Evolutionary conservation across 2,797 vertebrate species (phyloP).

Genomic region (Gobionotothen gibberifrons): DNA sequence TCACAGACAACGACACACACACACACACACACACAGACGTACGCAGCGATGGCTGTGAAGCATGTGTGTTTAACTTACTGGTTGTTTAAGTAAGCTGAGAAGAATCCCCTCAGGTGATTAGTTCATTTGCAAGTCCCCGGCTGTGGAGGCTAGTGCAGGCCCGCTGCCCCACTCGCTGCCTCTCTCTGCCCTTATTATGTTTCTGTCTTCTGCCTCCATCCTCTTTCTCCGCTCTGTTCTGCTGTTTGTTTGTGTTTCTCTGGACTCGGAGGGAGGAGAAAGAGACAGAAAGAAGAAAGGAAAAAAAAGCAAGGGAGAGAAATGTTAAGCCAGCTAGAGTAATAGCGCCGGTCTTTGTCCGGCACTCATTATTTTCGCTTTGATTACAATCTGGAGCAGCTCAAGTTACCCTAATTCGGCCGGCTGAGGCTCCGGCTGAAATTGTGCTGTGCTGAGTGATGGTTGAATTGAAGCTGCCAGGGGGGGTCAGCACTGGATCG

Average conservation of each 20-base stretch:
- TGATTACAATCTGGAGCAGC: constrained; percentile 84
- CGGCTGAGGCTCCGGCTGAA: constrained; percentile 77
- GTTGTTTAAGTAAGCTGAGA: constrained; percentile 83
- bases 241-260: constrained; percentile 66
- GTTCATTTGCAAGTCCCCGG: constrained; percentile 77
- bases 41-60: constrained; percentile 55
- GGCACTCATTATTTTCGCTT: constrained; percentile 82
- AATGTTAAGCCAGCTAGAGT: constrained; percentile 75
- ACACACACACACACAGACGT: constrained; percentile 39
- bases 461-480: constrained; percentile 78
- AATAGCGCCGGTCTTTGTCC: constrained; percentile 77
- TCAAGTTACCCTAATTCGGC: constrained; percentile 81
- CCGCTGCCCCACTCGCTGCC: constrained; percentile 43
- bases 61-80: constrained; percentile 80
- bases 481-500: constrained; percentile 38
- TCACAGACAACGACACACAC: constrained; percentile 22
- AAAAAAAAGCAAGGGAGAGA: constrained; percentile 48
- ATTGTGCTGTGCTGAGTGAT: constrained; percentile 85
- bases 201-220: constrained; percentile 24
- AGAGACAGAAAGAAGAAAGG: constrained; percentile 37
- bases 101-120: constrained; percentile 84
- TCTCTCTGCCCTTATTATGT: constrained; percentile 35
- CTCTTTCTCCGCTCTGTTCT: constrained; percentile 24
- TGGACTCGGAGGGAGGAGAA: constrained; percentile 39
- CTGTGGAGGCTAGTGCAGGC: constrained; percentile 47